phyloP scores from a whole-genome alignment of 2,888 invertebrate species.

The Ypsolopha scabrella region DNA sequence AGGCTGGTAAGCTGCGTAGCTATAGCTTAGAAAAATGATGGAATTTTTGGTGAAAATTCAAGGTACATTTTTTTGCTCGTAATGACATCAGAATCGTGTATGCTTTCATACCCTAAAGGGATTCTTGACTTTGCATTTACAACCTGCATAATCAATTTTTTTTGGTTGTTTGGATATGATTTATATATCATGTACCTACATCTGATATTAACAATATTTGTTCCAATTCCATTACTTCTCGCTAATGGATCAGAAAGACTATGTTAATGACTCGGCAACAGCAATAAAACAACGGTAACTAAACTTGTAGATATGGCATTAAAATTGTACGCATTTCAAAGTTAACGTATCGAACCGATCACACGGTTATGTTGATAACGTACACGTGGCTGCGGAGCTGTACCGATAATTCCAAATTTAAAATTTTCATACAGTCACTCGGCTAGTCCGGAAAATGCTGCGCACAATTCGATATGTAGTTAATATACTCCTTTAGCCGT shows the following conservation, averaged over 20 bases:
- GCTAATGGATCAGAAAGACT: background rate
- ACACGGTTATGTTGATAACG: slow-evolving; percentile 38
- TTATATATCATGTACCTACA: too few relatives aligned
- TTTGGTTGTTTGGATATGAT: too few relatives aligned
- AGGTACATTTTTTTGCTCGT: too few relatives aligned
- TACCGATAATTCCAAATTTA: background rate
- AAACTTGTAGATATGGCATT: background rate
- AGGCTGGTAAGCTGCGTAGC: too few relatives aligned
- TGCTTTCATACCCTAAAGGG: too few relatives aligned
- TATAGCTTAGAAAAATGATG: too few relatives aligned
- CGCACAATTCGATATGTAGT: background rate
- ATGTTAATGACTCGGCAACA: background rate
- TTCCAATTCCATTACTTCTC: too few relatives aligned
- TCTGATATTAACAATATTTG: too few relatives aligned
- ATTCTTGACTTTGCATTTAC: too few relatives aligned
- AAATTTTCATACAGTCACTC: background rate
- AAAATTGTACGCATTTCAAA: background rate
- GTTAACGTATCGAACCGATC: slow-evolving; percentile 43
- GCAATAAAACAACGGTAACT: background rate
- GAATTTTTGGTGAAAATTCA: too few relatives aligned
- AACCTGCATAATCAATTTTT: too few relatives aligned
- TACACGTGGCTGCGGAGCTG: slow-evolving; percentile 33
- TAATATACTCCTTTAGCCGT: background rate
- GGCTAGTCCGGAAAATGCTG: background rate
- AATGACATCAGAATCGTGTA: too few relatives aligned